These are phyloP conservation scores for Pelmatolapia mariae DNA, from an alignment of 2,113 vertebrate species.

Conservation along the genomic window DNA sequence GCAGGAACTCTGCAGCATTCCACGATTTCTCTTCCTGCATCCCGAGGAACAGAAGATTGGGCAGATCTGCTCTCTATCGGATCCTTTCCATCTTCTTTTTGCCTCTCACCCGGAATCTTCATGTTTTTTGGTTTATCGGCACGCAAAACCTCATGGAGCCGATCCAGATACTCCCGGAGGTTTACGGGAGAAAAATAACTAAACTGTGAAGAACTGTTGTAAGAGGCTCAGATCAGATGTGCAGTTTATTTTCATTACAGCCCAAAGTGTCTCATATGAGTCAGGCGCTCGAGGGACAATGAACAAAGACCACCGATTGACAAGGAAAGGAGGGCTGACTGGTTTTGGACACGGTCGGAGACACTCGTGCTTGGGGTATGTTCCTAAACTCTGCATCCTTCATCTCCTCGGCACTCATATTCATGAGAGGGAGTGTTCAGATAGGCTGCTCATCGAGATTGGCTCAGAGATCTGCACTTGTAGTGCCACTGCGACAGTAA, in stretches of 20 bases:
- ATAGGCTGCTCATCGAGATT: background rate
- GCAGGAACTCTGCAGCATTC: constrained; percentile 21
- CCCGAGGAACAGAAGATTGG: background rate
- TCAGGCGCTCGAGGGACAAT: constrained; percentile 33
- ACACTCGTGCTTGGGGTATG: constrained; percentile 73
- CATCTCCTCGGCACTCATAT: background rate
- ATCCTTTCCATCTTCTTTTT: background rate
- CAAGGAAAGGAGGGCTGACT: constrained; percentile 35
- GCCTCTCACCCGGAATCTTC: background rate
- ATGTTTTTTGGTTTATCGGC: background rate
- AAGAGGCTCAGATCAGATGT: background rate
- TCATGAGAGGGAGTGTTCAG: constrained; percentile 8
- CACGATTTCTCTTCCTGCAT: background rate
- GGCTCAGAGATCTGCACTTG: background rate
- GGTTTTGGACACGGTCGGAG: constrained; percentile 58
- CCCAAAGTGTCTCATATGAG: background rate
- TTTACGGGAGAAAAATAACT: background rate
- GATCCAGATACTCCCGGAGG: background rate
- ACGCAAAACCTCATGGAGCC: background rate
- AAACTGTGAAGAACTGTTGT: background rate
- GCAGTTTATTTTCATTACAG: background rate
- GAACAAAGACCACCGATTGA: constrained; percentile 58
- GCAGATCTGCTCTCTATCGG: background rate
- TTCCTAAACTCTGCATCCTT: background rate
- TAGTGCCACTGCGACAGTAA: background rate